phyloP scores from a whole-genome alignment of 2,113 vertebrate species.

The Fulmarus glacialis region DNA sequence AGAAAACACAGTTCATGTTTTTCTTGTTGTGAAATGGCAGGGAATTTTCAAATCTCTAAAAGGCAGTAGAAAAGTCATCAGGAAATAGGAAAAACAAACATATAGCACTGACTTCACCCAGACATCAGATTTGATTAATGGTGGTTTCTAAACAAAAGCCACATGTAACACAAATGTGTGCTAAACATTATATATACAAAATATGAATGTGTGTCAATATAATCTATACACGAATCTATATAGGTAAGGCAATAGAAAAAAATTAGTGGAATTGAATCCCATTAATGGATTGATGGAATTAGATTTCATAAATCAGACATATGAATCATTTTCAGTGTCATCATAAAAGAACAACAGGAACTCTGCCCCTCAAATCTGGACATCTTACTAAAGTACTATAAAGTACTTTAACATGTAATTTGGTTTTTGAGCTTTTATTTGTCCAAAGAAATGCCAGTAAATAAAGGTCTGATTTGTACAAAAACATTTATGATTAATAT shows the following conservation, averaged over 20 bases:
- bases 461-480: not conserved
- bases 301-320: not conserved
- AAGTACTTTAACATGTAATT: not conserved
- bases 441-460: not conserved
- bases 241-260: rapidly evolving
- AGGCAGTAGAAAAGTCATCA: not conserved
- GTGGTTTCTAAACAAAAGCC: not conserved
- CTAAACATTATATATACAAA: not conserved
- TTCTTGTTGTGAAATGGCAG: not conserved
- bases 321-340: not conserved
- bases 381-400: not conserved
- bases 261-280: not conserved
- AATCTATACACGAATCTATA: not conserved
- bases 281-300: not conserved
- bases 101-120: not conserved
- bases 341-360: not conserved
- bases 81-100: not conserved
- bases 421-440: not conserved
- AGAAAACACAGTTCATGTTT: not conserved
- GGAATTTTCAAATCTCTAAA: not conserved
- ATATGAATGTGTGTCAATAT: no score
- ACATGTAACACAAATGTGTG: rapidly evolving
- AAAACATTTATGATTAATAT: not conserved
- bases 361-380: not conserved
- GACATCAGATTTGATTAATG: not conserved